Conservation (phyloP, 2,888 invertebrate species). For the Nycteola revayana region DNA sequence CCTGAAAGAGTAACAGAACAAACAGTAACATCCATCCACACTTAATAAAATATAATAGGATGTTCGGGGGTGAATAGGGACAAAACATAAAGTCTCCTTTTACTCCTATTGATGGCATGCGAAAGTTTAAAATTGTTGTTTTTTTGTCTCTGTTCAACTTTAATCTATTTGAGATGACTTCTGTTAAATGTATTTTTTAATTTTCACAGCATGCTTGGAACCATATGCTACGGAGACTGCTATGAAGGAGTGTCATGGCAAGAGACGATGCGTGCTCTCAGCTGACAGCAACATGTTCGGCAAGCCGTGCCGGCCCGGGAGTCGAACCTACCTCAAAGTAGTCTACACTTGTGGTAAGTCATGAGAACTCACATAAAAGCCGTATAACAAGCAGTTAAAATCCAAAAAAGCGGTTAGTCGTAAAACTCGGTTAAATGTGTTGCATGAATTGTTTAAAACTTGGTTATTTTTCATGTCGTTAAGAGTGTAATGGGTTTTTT, state of each 20-base stretch:
- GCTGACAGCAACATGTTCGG: slow-evolving; percentile 93
- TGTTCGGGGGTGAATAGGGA: too few relatives aligned
- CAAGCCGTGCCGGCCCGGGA: slow-evolving; percentile 89
- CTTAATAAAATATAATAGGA: too few relatives aligned
- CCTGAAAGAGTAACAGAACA: too few relatives aligned
- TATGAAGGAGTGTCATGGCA: slow-evolving; percentile 93
- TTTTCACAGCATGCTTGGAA: slow-evolving; percentile 88
- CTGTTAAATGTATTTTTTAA: too few relatives aligned
- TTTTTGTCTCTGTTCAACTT: too few relatives aligned
- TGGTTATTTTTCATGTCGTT: slow-evolving; percentile 11
- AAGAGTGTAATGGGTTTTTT: slow-evolving; percentile 1
- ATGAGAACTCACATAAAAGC: slow-evolving; percentile 9
- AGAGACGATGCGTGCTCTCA: slow-evolving; percentile 88
- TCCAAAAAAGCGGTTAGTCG: slow-evolving; percentile 14
- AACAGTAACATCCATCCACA: too few relatives aligned
- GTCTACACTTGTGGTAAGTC: slow-evolving; percentile 93
- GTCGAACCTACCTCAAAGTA: slow-evolving; percentile 92
- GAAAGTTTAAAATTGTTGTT: neutral
- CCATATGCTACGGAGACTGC: slow-evolving; percentile 95
- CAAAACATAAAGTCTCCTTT: too few relatives aligned
- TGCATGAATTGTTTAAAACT: slow-evolving; percentile 16
- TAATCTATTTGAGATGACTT: too few relatives aligned
- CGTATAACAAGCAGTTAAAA: neutral
- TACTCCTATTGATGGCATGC: neutral
- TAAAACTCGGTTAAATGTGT: slow-evolving; percentile 19